Conservation (phyloP, 1,140 invertebrate species). For the Drosophila carrolli region DNA sequence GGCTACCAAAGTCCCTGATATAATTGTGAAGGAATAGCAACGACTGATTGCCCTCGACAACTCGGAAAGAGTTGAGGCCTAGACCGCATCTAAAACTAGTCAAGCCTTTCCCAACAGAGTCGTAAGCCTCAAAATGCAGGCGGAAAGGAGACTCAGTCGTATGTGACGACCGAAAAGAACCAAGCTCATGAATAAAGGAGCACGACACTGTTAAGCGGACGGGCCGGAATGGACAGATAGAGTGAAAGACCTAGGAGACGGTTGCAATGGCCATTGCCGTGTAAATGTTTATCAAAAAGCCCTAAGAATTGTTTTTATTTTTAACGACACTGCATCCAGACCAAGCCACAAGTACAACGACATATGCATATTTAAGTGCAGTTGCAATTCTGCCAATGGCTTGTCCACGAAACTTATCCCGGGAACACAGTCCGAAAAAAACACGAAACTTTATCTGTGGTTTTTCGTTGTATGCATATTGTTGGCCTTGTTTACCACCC, state of each 20-base stretch:
- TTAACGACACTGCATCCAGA: conserved; percentile 10
- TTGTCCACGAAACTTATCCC: conserved; percentile 31
- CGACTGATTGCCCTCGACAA: neutral
- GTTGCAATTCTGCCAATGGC: conserved; percentile 30
- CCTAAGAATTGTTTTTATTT: conserved; percentile 61
- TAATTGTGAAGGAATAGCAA: neutral
- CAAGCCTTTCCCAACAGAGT: neutral
- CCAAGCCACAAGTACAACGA: neutral
- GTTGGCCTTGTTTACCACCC: conserved; percentile 24
- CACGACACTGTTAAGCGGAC: neutral
- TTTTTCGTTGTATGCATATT: conserved; percentile 66
- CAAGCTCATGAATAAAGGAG: conserved; percentile 9
- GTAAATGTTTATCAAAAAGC: conserved; percentile 53
- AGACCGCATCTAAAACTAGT: neutral
- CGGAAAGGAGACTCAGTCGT: neutral
- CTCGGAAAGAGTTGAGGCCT: neutral
- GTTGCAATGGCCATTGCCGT: conserved; percentile 16
- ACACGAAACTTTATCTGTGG: conserved; percentile 63
- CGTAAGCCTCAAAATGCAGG: neutral
- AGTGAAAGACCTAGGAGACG: neutral
- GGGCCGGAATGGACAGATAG: neutral
- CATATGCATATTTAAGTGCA: conserved; percentile 28
- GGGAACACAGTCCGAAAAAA: conserved; percentile 24
- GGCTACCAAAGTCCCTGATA: neutral
- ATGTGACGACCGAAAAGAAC: neutral